Base-by-base conservation (phyloP, 2,888 invertebrate species). In the Molanna angustata region DNA sequence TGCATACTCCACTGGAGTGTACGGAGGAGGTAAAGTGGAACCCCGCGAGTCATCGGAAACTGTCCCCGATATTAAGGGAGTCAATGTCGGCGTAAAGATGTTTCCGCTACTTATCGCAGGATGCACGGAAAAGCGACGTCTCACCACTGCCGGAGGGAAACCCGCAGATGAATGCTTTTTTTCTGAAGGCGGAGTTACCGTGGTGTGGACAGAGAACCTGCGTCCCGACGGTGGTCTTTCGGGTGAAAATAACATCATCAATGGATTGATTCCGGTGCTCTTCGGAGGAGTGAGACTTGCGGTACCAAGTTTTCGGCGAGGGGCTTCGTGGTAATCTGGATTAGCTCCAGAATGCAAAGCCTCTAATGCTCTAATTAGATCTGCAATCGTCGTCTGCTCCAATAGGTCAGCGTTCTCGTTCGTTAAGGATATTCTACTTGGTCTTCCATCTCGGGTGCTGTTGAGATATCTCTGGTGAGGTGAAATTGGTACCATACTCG, bases 381-480 rank as follows among this genome's bases (percentile, higher is more conserved):
- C 90, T 1, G 90, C 91, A 11, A 92, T 78, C 17, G 90, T 88
- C 0, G 91, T 91, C 62, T 89, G 85, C 68, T 91, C 91, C 49
- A 91, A 71, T 9, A 90, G 80, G 63, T 80, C 79, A 4, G 80
- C 76, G 62, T 80, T 79, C 58, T 76, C 73, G 1, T 69, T 64
- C 63, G 54, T 68, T 27, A 65, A 62, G 20, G 71, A 68, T 6
- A 52, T 68, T 62, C 41, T 68, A 57, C 55, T 66, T 52, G 57
- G 63, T 44, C 67, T 65, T 21, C 67, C 66, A 4, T 56, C 49
- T 43, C 51, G 54, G 4, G 65, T 64, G 43, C 60, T 59, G 2
- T 52, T 56, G 19, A 63, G 39, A 35, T 64, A 66, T 20, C 57
- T 55, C 42, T 63, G 62, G 41, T 7, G 46, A 40, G 53, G 20